A percentile compares a stretch with the other conserved stretches of the same genome.
These are phyloP conservation scores for Proctacanthus coquilletti DNA, from an alignment of 1,140 invertebrate genomes.

Conservation along the genomic window DNA sequence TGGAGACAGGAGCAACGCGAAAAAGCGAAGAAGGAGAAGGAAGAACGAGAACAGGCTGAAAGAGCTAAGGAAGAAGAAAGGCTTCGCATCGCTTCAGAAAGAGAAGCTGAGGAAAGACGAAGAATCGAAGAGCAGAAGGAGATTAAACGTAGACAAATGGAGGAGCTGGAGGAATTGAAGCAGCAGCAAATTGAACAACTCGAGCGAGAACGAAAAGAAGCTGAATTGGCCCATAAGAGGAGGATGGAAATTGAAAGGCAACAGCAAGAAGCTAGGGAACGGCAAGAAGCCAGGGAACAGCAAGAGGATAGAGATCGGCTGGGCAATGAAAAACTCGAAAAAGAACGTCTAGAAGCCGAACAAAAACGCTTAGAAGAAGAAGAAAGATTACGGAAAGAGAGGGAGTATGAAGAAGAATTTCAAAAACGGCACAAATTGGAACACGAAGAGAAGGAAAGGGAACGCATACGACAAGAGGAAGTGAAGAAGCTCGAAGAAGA, in stretches of 20 bases:
- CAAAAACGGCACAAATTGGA: no score
- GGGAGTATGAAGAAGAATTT: no score
- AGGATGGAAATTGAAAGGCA: constrained; percentile 10
- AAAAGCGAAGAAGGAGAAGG: constrained; percentile 7
- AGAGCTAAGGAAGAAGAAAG: constrained; percentile 5
- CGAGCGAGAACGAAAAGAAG: constrained; percentile 17
- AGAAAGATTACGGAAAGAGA: no score
- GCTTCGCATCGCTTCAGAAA: no score
- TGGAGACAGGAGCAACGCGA: constrained; percentile 9
- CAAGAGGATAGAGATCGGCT: constrained; percentile 15
- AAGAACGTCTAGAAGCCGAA: constrained; percentile 13
- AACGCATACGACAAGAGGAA: background rate
- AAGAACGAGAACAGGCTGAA: constrained; percentile 1
- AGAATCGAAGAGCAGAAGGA: background rate
- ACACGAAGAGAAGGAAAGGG: no score
- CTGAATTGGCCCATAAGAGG: no score
- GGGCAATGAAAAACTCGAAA: constrained; percentile 15
- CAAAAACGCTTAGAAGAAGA: no score
- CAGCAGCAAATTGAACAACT: constrained; percentile 13
- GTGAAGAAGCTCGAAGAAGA: background rate
- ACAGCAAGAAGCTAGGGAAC: background rate
- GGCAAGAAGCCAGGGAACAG: constrained; percentile 17
- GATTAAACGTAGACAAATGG: no score
- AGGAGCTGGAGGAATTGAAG: constrained; percentile 13
- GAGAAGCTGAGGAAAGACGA: no score